These are phyloP conservation scores for Aphrophora alni DNA, from an alignment of 2,888 invertebrate genomes.

Conservation along the genomic window DNA sequence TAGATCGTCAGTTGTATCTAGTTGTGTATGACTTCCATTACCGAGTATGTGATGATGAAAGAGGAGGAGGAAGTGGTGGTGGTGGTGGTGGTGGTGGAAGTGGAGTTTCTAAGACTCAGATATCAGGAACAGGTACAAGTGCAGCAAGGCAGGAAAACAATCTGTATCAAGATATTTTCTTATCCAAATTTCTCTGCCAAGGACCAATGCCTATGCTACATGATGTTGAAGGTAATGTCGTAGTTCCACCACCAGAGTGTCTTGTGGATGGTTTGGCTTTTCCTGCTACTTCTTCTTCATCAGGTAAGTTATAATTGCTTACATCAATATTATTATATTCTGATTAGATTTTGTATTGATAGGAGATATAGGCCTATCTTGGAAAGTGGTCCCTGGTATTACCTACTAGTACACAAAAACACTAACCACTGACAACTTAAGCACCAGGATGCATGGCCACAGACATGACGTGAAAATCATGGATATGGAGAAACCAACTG, in stretches of 20 bases:
- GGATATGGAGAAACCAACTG: too few relatives aligned
- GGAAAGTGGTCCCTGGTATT: too few relatives aligned
- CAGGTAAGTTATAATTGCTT: neutral
- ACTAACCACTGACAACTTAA: neutral
- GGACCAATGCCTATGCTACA: constrained; percentile 57
- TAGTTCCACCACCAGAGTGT: constrained; percentile 36
- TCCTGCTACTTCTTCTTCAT: constrained; percentile 28
- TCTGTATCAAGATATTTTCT: constrained; percentile 57
- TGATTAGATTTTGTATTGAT: too few relatives aligned
- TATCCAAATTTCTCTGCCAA: constrained; percentile 56
- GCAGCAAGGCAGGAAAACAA: constrained; percentile 54
- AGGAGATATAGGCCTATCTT: too few relatives aligned
- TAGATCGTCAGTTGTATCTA: constrained; percentile 59
- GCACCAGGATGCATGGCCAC: too few relatives aligned
- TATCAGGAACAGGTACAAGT: constrained; percentile 62
- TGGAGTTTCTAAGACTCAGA: constrained; percentile 54
- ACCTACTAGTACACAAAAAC: too few relatives aligned
- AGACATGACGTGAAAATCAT: too few relatives aligned
- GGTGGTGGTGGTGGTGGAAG: constrained; percentile 23
- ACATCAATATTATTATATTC: neutral
- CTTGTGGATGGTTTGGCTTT: constrained; percentile 16
- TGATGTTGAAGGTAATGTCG: constrained; percentile 52
- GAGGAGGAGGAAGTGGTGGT: constrained; percentile 33
- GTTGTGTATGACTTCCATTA: constrained; percentile 75
- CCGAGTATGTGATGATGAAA: constrained; percentile 53